Conservation (phyloP, 37 sponge, comb jelly and placozoan species). For the Chondrosia reniformis region DNA sequence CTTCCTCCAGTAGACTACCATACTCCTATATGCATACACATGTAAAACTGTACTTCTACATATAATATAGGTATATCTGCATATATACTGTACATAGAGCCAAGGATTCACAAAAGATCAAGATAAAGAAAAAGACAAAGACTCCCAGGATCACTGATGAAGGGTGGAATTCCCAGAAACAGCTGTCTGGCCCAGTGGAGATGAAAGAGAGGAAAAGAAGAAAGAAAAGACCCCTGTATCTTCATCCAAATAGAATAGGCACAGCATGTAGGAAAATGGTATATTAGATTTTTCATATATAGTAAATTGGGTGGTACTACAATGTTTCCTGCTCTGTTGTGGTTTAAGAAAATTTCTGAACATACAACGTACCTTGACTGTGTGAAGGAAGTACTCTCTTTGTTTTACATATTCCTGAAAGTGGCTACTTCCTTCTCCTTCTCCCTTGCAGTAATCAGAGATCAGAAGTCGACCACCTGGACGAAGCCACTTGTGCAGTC, state of each 20-base stretch:
- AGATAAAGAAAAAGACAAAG: too few relatives aligned
- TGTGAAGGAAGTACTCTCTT: neutral
- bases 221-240: too few relatives aligned
- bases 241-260: too few relatives aligned
- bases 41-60: too few relatives aligned
- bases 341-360: neutral
- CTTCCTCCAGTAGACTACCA: neutral
- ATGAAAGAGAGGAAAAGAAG: neutral
- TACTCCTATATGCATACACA: neutral
- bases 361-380: neutral
- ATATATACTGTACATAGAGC: too few relatives aligned
- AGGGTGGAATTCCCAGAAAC: too few relatives aligned
- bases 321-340: neutral
- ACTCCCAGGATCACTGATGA: too few relatives aligned
- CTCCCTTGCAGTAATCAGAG: slow-evolving; percentile 49
- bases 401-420: slow-evolving; percentile 3
- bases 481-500: slow-evolving; percentile 46
- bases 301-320: neutral
- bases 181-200: neutral
- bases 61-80: too few relatives aligned
- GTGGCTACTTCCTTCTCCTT: neutral
- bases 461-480: slow-evolving; percentile 41
- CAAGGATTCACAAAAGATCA: too few relatives aligned
- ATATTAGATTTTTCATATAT: too few relatives aligned
- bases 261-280: too few relatives aligned